Conservation (phyloP, 1,140 invertebrate species). For the Homalodisca vitripennis region DNA sequence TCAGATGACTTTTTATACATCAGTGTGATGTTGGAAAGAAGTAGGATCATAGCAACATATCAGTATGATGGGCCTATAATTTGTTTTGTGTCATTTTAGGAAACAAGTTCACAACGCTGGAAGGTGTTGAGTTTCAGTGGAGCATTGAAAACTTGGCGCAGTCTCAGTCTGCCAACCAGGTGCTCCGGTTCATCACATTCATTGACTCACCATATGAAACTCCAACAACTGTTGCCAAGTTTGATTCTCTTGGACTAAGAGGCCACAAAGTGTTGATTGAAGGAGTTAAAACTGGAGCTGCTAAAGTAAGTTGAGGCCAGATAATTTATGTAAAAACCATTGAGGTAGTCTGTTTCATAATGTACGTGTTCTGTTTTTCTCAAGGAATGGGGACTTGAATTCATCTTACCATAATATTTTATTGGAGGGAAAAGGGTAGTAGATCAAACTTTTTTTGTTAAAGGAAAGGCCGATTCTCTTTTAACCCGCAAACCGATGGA, state of each 20-base stretch:
- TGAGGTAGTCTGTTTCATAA: too few relatives aligned
- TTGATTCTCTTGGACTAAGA: constrained; percentile 71
- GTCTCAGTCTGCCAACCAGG: constrained; percentile 36
- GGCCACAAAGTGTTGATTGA: constrained; percentile 88
- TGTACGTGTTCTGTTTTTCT: too few relatives aligned
- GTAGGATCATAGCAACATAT: too few relatives aligned
- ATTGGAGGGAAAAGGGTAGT: too few relatives aligned
- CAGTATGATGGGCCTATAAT: too few relatives aligned
- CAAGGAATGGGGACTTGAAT: too few relatives aligned
- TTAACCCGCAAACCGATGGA: too few relatives aligned
- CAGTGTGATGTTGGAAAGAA: too few relatives aligned
- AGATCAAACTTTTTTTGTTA: too few relatives aligned
- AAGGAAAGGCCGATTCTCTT: too few relatives aligned
- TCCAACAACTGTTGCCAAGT: constrained; percentile 64
- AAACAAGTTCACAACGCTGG: constrained; percentile 89
- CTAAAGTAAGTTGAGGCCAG: constrained; percentile 65
- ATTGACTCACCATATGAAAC: constrained; percentile 87
- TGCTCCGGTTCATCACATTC: constrained; percentile 78
- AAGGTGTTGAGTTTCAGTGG: constrained; percentile 93
- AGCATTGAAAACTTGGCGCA: constrained; percentile 52
- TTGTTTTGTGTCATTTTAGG: constrained; percentile 57
- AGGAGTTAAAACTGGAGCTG: constrained; percentile 88
- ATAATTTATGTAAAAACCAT: neutral
- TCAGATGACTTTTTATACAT: too few relatives aligned
- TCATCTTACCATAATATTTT: too few relatives aligned